A percentile compares a stretch with the other conserved stretches of the same genome.
Conservation (phyloP, 2,797 vertebrate species). For the Poecilia gillii region DNA sequence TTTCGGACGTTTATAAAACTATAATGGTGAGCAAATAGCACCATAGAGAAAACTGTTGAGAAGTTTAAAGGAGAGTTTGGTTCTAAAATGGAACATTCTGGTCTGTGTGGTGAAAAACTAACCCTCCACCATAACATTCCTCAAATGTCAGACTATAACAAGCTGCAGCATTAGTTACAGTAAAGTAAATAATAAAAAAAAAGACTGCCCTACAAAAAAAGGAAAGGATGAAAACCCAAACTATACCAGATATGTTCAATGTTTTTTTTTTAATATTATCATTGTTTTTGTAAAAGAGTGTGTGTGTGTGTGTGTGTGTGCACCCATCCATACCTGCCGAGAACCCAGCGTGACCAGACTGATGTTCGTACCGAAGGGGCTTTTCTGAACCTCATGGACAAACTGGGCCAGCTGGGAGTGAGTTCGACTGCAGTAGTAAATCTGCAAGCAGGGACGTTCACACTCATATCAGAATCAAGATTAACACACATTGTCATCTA, state of each 20-base stretch:
- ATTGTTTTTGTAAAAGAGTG: neutral
- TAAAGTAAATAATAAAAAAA: neutral
- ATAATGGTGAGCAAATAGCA: neutral
- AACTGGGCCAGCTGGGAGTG: slow-evolving; percentile 98
- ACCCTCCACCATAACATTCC: neutral
- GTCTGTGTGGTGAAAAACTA: neutral
- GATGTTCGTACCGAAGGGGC: slow-evolving; percentile 87
- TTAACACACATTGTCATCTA: neutral
- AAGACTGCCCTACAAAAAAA: neutral
- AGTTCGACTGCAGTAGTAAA: slow-evolving; percentile 98
- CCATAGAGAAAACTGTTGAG: neutral
- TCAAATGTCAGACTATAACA: slow-evolving; percentile 2
- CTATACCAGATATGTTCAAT: neutral
- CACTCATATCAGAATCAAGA: slow-evolving; percentile 5
- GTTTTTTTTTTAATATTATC: neutral
- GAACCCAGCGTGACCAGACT: slow-evolving; percentile 91
- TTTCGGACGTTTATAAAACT: neutral
- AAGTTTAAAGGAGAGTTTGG: neutral
- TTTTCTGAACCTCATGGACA: slow-evolving; percentile 94
- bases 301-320: neutral
- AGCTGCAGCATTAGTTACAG: neutral
- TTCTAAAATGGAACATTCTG: neutral
- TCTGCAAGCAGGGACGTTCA: slow-evolving; percentile 73
- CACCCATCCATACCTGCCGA: slow-evolving; percentile 85
- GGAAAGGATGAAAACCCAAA: neutral